Base-by-base conservation (phyloP, 2,113 vertebrate species). In the Scytalopus superciliaris region DNA sequence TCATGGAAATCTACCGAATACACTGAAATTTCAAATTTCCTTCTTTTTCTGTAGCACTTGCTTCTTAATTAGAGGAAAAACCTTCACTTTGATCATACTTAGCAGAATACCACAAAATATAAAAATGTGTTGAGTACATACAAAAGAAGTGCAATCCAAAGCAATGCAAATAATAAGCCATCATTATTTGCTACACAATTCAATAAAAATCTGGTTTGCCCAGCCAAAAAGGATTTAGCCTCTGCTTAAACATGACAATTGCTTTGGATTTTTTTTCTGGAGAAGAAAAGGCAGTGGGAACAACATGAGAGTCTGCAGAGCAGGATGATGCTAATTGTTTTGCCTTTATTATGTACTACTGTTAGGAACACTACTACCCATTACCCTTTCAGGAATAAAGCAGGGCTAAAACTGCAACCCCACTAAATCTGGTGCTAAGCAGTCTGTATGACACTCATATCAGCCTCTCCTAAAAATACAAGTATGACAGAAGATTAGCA, bases 1-100 rank as follows among this genome's bases (percentile, higher is more conserved):
- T 70, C 89, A 83, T n/a, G 44, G 5, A 13, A 56, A 70, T 85
- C 74, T 69, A 92, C 70, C 42, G 87, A 81, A 96, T 90, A 45
- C 73, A 86, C 4, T 83, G 84, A 95, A 96, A 93, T 95, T 94
- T 95, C 67, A 85, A 86, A 73, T 92, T 55, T 62, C 13, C 25
- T 52, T 52, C 37, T 88, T 80, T 74, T 81, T 25, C 57, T 76
- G 40, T 28, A 76, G 64, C 79, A 76, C 60, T 94, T 19, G 27
- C 37, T 86, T 94, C 74, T 93, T 74, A 89, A 96, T 93, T 81
- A 82, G n/a, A 93, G 40, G 21, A 78, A 74, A 96, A 82, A 90
- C 60, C 45, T 89, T 93, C 49, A 66, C 53, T 73, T 45, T 55
- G 50, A 93, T 69, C 55, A 69, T 62, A 89, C 50, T 84, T 85